These are phyloP conservation scores for Leucophora obtusa DNA, from an alignment of 2,888 invertebrate species.

Conservation along the genomic window DNA sequence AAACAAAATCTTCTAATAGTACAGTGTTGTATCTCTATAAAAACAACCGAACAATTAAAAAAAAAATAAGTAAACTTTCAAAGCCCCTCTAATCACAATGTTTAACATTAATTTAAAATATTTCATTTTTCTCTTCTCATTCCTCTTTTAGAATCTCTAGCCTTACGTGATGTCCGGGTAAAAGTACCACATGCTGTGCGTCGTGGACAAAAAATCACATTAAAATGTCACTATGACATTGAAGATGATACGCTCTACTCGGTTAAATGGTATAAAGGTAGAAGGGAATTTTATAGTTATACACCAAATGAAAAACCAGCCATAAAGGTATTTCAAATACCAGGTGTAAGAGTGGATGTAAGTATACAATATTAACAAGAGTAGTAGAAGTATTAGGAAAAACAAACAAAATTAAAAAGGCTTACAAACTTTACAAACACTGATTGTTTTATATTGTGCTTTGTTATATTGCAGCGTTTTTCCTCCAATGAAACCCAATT, in stretches of 20 bases:
- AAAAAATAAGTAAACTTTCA: too few species aligned
- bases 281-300: constrained; percentile 89
- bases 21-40: too few species aligned
- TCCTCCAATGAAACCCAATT: constrained; percentile 78
- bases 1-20: too few species aligned
- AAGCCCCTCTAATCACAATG: too few species aligned
- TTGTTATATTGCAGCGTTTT: constrained; percentile 67
- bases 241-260: constrained; percentile 88
- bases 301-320: constrained; percentile 86
- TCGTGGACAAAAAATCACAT: constrained; percentile 82
- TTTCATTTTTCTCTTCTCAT: too few species aligned
- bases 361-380: constrained; percentile 78
- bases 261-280: constrained; percentile 92
- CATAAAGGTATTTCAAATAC: constrained; percentile 85
- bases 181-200: constrained; percentile 84
- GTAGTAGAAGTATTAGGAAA: not conserved
- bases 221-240: constrained; percentile 87
- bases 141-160: constrained; percentile 68
- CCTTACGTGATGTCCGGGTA: constrained; percentile 83
- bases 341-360: constrained; percentile 88
- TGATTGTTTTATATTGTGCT: not conserved
- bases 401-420: constrained; percentile 12
- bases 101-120: too few species aligned
- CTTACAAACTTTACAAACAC: constrained; percentile 7
- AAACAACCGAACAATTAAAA: too few species aligned